Conservation (phyloP, 2,113 vertebrate species). For the Alligator mississippiensis region DNA sequence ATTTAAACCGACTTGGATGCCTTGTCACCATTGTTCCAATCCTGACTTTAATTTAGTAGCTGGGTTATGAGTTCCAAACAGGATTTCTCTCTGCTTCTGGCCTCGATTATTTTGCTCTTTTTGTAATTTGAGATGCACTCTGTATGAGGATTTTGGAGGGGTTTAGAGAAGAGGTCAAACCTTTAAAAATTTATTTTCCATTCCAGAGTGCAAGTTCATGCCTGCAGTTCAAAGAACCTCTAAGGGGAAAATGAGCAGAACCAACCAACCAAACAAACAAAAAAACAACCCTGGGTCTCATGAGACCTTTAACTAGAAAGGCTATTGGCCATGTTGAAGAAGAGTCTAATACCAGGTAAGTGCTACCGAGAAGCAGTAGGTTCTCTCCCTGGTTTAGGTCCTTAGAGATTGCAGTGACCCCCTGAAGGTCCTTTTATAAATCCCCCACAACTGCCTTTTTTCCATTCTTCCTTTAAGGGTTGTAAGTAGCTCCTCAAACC, state of each 20-base stretch:
- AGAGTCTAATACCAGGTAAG: conserved; percentile 53
- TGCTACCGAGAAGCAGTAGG: conserved; percentile 16
- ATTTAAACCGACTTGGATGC: neutral
- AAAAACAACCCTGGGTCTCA: conserved; percentile 23
- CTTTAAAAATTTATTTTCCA: too few relatives aligned
- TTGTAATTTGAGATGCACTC: rapidly evolving
- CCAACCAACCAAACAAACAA: conserved; percentile 61
- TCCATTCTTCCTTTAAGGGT: conserved; percentile 13
- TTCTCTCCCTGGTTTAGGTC: conserved; percentile 2
- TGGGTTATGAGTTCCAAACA: neutral
- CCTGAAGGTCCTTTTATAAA: conserved; percentile 58
- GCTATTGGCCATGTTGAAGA: conserved; percentile 39
- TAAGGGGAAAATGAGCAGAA: conserved; percentile 52
- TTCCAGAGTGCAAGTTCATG: neutral
- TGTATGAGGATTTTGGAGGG: too few relatives aligned
- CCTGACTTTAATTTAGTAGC: neutral
- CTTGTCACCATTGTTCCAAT: neutral
- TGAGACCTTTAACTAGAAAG: conserved; percentile 61
- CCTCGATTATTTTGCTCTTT: neutral
- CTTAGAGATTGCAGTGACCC: conserved; percentile 36
- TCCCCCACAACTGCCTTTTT: conserved; percentile 7
- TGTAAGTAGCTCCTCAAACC: neutral
- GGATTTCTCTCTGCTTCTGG: neutral
- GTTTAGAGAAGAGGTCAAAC: too few relatives aligned
- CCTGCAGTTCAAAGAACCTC: conserved; percentile 41